Evolutionary conservation across 2,797 vertebrate genomes (phyloP).

Genomic region (Sebastiscus tertius): DNA sequence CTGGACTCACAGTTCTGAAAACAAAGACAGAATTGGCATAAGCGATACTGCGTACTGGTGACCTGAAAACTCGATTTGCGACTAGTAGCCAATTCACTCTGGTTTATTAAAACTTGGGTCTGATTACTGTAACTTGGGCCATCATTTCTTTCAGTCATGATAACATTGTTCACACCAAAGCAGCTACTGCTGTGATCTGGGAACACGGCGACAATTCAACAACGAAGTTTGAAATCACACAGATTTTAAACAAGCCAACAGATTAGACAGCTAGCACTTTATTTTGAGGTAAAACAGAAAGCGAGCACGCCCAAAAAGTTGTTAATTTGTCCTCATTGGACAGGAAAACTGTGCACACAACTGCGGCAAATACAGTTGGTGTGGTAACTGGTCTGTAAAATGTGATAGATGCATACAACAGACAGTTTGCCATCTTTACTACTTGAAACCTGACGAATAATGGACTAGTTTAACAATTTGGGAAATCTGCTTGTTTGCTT

Average conservation of each 20-base stretch:
- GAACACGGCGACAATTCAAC: neutral
- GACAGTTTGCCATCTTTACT: neutral
- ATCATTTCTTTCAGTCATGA: neutral
- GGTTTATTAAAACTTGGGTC: neutral
- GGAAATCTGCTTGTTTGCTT: neutral
- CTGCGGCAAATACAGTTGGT: neutral
- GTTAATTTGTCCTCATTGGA: neutral
- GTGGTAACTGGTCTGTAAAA: neutral
- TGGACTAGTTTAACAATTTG: neutral
- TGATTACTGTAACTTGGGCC: neutral
- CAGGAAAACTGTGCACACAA: neutral
- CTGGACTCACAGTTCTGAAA: constrained; percentile 94
- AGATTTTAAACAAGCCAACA: neutral
- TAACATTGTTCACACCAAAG: neutral
- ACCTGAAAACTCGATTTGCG: neutral
- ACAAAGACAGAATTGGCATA: constrained; percentile 15
- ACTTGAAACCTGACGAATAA: neutral
- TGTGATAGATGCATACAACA: neutral
- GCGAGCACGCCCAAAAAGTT: neutral
- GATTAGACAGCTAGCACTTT: neutral
- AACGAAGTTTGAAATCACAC: neutral
- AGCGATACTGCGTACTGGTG: neutral
- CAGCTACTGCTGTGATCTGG: neutral
- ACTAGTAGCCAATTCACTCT: neutral
- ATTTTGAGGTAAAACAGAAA: neutral